Conservation (phyloP, 2,113 vertebrate species). For the Onychostoma macrolepis region DNA sequence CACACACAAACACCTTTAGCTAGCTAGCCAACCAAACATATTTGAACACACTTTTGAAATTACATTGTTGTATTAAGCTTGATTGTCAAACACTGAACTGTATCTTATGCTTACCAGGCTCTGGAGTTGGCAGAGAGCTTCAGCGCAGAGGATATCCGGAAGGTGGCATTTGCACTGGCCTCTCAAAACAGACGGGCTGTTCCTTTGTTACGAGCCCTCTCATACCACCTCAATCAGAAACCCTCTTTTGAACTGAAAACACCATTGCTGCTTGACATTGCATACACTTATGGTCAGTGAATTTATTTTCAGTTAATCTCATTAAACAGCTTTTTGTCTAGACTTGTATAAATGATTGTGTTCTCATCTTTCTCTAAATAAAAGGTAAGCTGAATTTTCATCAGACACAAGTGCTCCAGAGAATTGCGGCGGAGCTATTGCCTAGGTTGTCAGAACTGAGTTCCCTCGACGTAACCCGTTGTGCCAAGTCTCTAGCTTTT, state of each 20-base stretch:
- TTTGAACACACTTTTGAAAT: not conserved
- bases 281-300: constrained; percentile 83
- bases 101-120: constrained; percentile 71
- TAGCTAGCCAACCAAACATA: not conserved
- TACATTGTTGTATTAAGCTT: not conserved
- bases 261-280: constrained; percentile 78
- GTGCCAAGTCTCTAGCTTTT: constrained; percentile 82
- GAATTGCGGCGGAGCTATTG: constrained; percentile 80
- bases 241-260: constrained; percentile 73
- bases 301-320: no score
- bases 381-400: constrained; percentile 89
- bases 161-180: constrained; percentile 75
- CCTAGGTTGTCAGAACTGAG: constrained; percentile 73
- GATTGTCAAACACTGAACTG: not conserved
- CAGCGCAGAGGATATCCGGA: constrained; percentile 80
- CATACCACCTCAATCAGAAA: constrained; percentile 88
- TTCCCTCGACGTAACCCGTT: constrained; percentile 72
- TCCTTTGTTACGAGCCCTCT: constrained; percentile 85
- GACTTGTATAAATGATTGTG: not conserved
- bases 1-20: not conserved
- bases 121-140: constrained; percentile 87
- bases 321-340: not conserved
- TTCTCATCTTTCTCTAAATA: not conserved
- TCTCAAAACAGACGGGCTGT: constrained; percentile 79
- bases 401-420: constrained; percentile 85